A percentile compares a stretch with the other conserved stretches of the same genome.
Conservation (phyloP, 2,888 invertebrate species). For the Teleogryllus oceanicus region DNA sequence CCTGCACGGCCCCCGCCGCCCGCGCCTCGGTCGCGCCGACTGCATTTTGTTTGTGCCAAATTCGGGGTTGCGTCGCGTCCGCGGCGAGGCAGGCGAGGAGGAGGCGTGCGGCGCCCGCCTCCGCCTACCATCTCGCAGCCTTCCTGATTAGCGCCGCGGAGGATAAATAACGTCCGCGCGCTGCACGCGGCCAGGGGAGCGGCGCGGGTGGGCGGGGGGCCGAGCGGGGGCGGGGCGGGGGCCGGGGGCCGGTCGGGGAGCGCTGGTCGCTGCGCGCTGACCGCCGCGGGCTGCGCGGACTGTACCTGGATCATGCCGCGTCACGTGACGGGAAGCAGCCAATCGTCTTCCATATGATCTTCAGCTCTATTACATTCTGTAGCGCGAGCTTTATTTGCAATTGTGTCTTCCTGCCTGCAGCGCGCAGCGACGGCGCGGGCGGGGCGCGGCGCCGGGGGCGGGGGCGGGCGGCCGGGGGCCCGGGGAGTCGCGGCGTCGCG, state of each 20-base stretch:
- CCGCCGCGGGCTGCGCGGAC: conserved; percentile 26
- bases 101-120: background rate
- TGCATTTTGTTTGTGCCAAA: background rate
- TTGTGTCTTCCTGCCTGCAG: conserved; percentile 36
- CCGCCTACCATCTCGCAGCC: background rate
- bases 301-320: conserved; percentile 33
- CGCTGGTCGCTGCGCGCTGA: background rate
- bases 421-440: background rate
- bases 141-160: background rate
- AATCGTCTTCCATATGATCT: conserved; percentile 38
- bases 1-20: background rate
- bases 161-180: background rate
- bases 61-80: background rate
- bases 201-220: background rate
- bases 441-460: background rate
- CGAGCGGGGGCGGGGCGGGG: background rate
- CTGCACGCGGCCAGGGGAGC: background rate
- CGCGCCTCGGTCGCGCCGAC: too few relatives aligned
- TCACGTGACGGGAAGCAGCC: conserved; percentile 38
- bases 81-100: background rate
- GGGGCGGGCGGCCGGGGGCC: background rate
- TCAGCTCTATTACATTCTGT: conserved; percentile 32
- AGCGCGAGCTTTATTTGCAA: conserved; percentile 35
- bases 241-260: background rate
- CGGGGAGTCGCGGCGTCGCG: too few relatives aligned